A percentile compares a stretch with the other conserved stretches of the same genome.
Evolutionary conservation across 2,113 vertebrate species (phyloP).

Genomic region (Centropus unirufus): DNA sequence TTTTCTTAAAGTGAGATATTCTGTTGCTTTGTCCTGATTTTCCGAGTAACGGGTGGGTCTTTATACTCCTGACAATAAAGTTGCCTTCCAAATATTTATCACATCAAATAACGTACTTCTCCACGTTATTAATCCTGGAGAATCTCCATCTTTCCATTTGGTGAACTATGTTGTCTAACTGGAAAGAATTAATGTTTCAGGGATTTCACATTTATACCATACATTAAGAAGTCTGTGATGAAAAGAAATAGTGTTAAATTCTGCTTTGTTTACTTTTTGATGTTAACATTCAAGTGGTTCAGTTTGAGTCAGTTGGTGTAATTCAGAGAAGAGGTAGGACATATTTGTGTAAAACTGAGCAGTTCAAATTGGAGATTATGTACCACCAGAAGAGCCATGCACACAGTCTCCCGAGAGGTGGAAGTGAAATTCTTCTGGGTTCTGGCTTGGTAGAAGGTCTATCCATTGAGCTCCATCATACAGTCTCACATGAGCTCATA

Average conservation of each 20-base stretch:
- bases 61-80: conserved; percentile 70
- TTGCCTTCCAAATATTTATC: conserved; percentile 73
- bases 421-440: not conserved
- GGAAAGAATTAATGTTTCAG: not conserved
- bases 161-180: conserved; percentile 11
- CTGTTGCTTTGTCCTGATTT: conserved; percentile 66
- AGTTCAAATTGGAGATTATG: not conserved
- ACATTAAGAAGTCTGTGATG: not conserved
- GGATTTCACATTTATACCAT: not conserved
- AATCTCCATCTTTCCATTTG: conserved; percentile 58
- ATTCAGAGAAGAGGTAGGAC: not conserved
- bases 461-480: not conserved
- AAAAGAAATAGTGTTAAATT: not conserved
- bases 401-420: not conserved
- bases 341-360: not conserved
- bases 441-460: not conserved
- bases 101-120: conserved; percentile 63
- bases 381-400: not conserved
- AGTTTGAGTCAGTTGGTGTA: not conserved
- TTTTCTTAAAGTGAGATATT: conserved; percentile 70
- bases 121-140: conserved; percentile 55
- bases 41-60: conserved; percentile 74
- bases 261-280: not conserved
- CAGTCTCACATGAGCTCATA: not conserved
- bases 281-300: not conserved